These are phyloP conservation scores for Rutpela maculata DNA, from an alignment of 2,888 invertebrate species.

Conservation along the genomic window DNA sequence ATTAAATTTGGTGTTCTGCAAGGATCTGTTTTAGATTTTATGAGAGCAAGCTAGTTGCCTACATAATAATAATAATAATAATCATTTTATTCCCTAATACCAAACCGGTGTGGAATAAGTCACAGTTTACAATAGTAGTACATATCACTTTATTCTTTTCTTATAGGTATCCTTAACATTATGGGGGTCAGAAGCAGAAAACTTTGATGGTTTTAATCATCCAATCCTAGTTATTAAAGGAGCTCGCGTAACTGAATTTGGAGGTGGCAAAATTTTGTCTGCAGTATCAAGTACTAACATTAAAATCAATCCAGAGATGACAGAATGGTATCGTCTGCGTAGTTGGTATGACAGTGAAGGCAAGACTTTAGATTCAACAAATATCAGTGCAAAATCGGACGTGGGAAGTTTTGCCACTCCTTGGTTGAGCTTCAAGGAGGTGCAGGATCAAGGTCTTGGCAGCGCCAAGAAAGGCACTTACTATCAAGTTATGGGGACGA, in stretches of 20 bases:
- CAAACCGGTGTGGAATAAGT: too few species aligned
- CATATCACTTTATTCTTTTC: constrained; percentile 37
- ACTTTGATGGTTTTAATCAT: constrained; percentile 84
- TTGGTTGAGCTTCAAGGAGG: constrained; percentile 88
- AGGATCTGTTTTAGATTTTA: too few species aligned
- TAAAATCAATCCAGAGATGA: constrained; percentile 91
- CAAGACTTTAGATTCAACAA: constrained; percentile 77
- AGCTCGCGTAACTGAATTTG: constrained; percentile 90
- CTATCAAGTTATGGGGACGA: constrained; percentile 85
- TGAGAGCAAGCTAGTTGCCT: too few species aligned
- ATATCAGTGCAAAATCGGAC: constrained; percentile 77
- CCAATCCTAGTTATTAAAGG: constrained; percentile 93
- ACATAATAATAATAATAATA: too few species aligned
- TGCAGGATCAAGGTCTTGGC: constrained; percentile 82
- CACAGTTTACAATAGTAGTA: too few species aligned
- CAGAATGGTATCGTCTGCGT: constrained; percentile 88
- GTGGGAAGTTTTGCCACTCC: constrained; percentile 71
- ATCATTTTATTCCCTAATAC: constrained; percentile 12
- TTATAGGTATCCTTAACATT: constrained; percentile 85
- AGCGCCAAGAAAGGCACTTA: constrained; percentile 88
- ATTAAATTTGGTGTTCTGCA: too few species aligned
- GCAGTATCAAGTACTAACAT: constrained; percentile 78
- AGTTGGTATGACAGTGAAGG: constrained; percentile 95
- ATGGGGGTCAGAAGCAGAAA: constrained; percentile 94
- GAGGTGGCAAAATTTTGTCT: constrained; percentile 85